Evolutionary conservation across 1,140 invertebrate species (phyloP), one percentile per base, ranked within the genome.

Genomic region (Sminthurides bifidus): DNA sequence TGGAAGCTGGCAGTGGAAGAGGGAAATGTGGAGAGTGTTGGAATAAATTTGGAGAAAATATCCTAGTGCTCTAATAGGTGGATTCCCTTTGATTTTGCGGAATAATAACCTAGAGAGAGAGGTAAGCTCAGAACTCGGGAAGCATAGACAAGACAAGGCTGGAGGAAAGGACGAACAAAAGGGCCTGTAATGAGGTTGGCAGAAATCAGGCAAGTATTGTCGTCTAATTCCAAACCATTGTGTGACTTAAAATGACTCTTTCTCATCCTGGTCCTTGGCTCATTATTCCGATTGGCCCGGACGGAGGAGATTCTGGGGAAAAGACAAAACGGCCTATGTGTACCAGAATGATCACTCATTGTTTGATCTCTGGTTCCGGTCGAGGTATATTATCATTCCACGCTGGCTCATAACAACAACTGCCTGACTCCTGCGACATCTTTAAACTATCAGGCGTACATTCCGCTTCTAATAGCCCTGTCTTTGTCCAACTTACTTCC

Each of bases 141-240:
- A 49, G 38, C 29, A 30, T 52, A 21, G 31, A 23, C 45, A 59
- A 54, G 56, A 59, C 56, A 59, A 61, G 59, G 59, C 56, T 49
- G 56, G 60, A 44, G 51, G 55, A 59, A 59, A 56, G 49, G 52
- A 56, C 46, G 60, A 62, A 62, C 60, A 62, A 62, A 59, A 51
- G 56, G 29, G 38, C 5, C 33, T 46, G 60, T 62, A 62, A 62
- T 62, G 60, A 62, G 60, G 60, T 59, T 62, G 56, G 49, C 56
- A 62, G 56, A 62, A 62, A 62, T 62, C 60, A 62, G 51, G 57
- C 24, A 50, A n/a, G 52, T 62, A 62, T 62, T 62, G 60, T 62
- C 50, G 43, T 56, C 56, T 62, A 58, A 62, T 62, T 62, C 60
- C 56, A 59, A 62, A 38, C 48, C 59, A 61, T 61, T 61, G 59